A percentile compares a stretch with the other conserved stretches of the same genome.
phyloP scores from a whole-genome alignment of 2,888 invertebrate species.

The Byasa hedistus region DNA sequence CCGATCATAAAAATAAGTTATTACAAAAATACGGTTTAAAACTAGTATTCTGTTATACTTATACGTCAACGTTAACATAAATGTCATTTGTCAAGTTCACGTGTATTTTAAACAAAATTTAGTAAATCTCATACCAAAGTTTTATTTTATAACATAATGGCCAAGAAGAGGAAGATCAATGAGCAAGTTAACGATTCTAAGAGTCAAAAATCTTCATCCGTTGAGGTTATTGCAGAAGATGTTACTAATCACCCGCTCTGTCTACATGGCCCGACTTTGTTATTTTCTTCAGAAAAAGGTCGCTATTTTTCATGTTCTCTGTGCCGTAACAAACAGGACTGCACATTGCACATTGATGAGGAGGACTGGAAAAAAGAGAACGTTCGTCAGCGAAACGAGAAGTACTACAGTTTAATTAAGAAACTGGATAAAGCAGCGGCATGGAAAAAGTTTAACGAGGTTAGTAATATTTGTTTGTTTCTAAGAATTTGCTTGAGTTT shows the following conservation, averaged over 20 bases:
- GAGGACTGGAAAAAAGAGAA: conserved; percentile 76
- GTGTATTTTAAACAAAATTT: not conserved
- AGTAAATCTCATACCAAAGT: not conserved
- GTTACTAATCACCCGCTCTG: conserved; percentile 84
- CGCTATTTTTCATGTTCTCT: conserved; percentile 91
- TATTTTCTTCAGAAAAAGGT: conserved; percentile 81
- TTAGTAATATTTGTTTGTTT: conserved; percentile 38
- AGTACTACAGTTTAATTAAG: conserved; percentile 67
- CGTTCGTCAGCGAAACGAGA: conserved; percentile 67
- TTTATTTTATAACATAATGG: conserved; percentile 45
- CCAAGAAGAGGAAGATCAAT: conserved; percentile 58
- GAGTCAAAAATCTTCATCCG: conserved; percentile 48
- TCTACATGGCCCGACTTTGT: conserved; percentile 87
- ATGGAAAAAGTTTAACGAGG: conserved; percentile 75
- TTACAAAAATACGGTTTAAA: no score
- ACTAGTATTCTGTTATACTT: no score
- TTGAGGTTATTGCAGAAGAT: conserved; percentile 79
- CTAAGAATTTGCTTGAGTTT: not conserved
- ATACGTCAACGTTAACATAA: no score
- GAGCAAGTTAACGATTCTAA: conserved; percentile 19
- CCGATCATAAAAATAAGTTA: no score
- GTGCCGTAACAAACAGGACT: conserved; percentile 88
- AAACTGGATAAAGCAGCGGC: conserved; percentile 76
- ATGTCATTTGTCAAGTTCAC: conserved; percentile 18
- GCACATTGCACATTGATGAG: conserved; percentile 83